A percentile compares a stretch with the other conserved stretches of the same genome.
These are phyloP conservation scores for Vulpes vulpes DNA, from an alignment of 2,113 vertebrate species.

Conservation along the genomic window DNA sequence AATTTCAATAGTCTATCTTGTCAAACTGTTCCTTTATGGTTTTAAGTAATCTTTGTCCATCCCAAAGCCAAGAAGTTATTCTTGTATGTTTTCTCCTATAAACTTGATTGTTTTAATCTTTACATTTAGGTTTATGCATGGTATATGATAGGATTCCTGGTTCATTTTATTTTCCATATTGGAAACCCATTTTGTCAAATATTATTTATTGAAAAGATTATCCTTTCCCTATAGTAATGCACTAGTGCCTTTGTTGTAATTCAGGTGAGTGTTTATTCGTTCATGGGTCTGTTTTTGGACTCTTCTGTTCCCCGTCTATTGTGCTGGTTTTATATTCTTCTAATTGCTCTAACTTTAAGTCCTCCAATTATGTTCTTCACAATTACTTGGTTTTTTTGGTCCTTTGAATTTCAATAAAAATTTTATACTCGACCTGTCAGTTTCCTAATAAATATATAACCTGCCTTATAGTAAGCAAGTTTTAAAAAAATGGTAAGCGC, in stretches of 20 bases:
- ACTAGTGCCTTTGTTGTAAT: not conserved
- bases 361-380: not conserved
- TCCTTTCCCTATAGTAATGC: not conserved
- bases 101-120: not conserved
- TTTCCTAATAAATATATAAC: not conserved
- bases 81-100: not conserved
- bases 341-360: not conserved
- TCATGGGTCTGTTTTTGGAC: not conserved
- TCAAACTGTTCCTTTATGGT: not conserved
- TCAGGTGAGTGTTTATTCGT: not conserved
- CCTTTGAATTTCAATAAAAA: constrained; percentile 15
- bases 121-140: not conserved
- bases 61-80: not conserved
- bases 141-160: not conserved
- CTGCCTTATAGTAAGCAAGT: not conserved
- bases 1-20: not conserved
- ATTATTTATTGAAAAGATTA: not conserved
- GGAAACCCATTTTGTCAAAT: not conserved
- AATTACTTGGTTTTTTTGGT: not conserved
- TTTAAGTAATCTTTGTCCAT: not conserved
- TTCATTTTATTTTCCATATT: constrained; percentile 5
- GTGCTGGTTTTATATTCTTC: not conserved
- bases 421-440: not conserved
- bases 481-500: not conserved
- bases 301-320: not conserved